These are phyloP conservation scores for Zapornia atra DNA, from an alignment of 2,113 vertebrate genomes.

Conservation along the genomic window DNA sequence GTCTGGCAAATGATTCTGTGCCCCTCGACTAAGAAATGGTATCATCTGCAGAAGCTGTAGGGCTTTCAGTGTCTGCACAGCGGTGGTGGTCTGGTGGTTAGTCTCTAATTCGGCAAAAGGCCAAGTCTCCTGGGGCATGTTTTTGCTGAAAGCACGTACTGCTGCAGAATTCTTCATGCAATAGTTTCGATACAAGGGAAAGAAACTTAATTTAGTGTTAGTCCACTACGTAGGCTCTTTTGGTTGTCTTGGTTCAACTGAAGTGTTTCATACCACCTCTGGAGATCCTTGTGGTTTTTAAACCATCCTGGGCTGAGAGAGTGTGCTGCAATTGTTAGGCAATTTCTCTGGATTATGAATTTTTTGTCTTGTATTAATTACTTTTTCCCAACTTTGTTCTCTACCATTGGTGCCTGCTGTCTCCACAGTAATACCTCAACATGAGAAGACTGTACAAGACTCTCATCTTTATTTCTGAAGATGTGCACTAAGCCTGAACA, in stretches of 20 bases:
- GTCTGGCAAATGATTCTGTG: neutral
- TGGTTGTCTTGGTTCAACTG: neutral
- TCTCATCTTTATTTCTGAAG: neutral
- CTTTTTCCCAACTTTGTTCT: neutral
- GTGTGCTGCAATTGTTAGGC: neutral
- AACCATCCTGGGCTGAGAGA: neutral
- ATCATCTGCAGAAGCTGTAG: rapidly evolving
- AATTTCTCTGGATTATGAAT: neutral
- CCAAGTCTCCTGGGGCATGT: neutral
- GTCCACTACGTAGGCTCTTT: rapidly evolving
- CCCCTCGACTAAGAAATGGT: neutral
- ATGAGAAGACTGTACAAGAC: neutral
- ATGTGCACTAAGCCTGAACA: neutral
- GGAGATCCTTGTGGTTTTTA: neutral
- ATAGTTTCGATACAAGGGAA: neutral
- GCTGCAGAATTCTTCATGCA: neutral
- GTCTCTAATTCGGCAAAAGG: neutral
- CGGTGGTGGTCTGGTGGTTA: neutral
- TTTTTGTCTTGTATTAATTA: neutral
- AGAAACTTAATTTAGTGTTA: neutral
- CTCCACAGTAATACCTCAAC: neutral
- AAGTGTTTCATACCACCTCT: neutral
- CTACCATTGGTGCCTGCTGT: no score
- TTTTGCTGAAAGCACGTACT: neutral
- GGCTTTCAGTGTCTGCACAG: neutral